Conservation (phyloP, 2,113 vertebrate species). For the Hylia prasina region DNA sequence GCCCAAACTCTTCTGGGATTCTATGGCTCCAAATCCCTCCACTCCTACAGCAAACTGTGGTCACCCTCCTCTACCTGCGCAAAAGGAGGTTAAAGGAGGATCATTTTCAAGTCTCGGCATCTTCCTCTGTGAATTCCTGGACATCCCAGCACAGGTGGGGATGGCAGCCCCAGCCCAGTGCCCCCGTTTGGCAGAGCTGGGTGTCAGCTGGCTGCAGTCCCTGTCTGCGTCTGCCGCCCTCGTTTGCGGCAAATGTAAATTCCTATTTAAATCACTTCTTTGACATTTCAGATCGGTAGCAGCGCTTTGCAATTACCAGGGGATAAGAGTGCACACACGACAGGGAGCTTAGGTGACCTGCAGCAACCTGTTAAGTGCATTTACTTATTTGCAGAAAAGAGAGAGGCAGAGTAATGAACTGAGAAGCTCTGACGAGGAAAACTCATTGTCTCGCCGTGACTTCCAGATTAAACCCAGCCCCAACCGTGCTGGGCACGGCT, state of each 20-base stretch:
- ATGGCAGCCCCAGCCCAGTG: neutral
- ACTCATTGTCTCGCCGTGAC: neutral
- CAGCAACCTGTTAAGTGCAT: conserved; percentile 15
- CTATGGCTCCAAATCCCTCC: neutral
- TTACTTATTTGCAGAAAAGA: conserved; percentile 36
- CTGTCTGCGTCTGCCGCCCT: neutral
- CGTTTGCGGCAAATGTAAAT: neutral
- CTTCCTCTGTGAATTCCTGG: neutral
- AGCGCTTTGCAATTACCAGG: conserved; percentile 1
- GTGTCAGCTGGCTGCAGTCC: neutral
- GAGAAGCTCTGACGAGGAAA: neutral
- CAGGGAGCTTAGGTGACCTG: conserved; percentile 32
- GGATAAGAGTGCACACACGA: conserved; percentile 1
- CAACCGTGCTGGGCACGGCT: neutral
- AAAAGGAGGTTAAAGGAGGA: neutral
- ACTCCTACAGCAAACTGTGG: neutral
- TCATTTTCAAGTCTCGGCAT: accelerated
- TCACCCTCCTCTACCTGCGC: too few species aligned
- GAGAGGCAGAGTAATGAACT: conserved; percentile 24
- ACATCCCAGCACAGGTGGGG: accelerated
- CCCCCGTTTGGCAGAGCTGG: neutral
- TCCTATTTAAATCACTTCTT: conserved; percentile 22
- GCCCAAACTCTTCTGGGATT: neutral
- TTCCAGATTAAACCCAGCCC: neutral
- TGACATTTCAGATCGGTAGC: conserved; percentile 23